Base-by-base conservation (phyloP, 1,140 invertebrate species). In the Drosophila ohnishii region DNA sequence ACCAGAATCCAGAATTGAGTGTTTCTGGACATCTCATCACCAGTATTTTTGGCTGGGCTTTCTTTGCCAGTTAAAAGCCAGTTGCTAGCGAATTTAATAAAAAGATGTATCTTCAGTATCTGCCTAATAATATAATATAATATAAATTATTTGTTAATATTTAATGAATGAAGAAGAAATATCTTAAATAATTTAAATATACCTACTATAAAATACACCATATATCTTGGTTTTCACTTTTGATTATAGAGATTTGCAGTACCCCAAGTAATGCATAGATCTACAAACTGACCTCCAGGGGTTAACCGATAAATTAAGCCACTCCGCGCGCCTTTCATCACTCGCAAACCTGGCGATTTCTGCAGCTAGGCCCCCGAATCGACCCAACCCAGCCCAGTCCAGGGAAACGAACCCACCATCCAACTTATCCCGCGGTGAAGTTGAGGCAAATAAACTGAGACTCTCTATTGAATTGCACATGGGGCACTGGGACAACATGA, bases 401-500 rank as follows among this genome's bases (percentile, higher is more conserved):
- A 42, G 37, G 55, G 19, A 44, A 60, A 19, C 57, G 40, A 37
- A 13, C 16, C 22, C 57, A 19, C 34, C 62, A 16, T 25, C 30
- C 39, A 78, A 63, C 14, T 39, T 42, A 30, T 48, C 45, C 32
- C 30, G 37, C 40, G 48, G 57, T 57, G 63, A 35, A 62, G 44
- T 42, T 19, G 57, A 9, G 67, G 58, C 63, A 62, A 56, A 57
- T 37, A 55, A 42, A 37, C 32, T 30, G 25, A 28, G 51, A 60
- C 48, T 42, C 62, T 77, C 62, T 42, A 80, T 85, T 85, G 63
- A 77, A 83, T 61, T 40, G 71, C 64, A 45, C 42, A 77, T 64
- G 64, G 56, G 67, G 58, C 69, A 76, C 61, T 84, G 74, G 64
- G 78, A 69, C 83, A 75, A 87, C 72, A 83, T 87, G 84, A 70